These are phyloP conservation scores for Raphicerus campestris DNA, from an alignment of 2,113 vertebrate species.

Conservation along the genomic window DNA sequence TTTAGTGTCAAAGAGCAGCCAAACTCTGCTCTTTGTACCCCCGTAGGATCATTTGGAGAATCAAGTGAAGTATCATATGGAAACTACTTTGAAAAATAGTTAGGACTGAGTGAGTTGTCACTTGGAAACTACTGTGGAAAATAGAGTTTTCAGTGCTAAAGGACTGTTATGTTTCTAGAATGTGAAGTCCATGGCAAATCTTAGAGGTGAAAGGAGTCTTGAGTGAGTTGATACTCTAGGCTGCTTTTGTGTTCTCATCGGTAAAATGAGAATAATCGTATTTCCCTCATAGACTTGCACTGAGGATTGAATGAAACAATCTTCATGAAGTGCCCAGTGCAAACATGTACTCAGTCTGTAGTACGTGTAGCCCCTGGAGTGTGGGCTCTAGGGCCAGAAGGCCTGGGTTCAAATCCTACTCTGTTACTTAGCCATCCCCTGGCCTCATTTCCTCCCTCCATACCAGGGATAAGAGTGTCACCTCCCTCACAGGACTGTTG, in stretches of 20 bases:
- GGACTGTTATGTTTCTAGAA: background rate
- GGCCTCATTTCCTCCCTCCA: background rate
- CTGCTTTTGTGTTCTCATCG: background rate
- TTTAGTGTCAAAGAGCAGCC: background rate
- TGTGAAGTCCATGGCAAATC: background rate
- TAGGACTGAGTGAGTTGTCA: background rate
- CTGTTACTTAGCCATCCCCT: background rate
- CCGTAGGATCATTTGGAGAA: background rate
- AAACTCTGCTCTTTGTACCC: background rate
- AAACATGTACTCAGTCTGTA: background rate
- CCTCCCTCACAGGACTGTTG: background rate
- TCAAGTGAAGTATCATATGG: too few relatives aligned
- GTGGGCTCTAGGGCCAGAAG: background rate
- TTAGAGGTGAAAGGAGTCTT: background rate
- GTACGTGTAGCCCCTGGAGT: background rate
- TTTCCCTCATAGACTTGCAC: background rate
- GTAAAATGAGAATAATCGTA: background rate
- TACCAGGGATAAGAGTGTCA: rapidly evolving
- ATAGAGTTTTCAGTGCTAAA: background rate
- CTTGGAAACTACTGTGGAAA: background rate
- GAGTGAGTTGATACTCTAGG: background rate
- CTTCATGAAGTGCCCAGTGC: rapidly evolving
- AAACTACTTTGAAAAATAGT: background rate
- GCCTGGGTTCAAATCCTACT: background rate
- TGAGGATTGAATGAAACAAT: background rate